Evolutionary conservation across 2,797 vertebrate species (phyloP).

Genomic region (Bradypus variegatus): DNA sequence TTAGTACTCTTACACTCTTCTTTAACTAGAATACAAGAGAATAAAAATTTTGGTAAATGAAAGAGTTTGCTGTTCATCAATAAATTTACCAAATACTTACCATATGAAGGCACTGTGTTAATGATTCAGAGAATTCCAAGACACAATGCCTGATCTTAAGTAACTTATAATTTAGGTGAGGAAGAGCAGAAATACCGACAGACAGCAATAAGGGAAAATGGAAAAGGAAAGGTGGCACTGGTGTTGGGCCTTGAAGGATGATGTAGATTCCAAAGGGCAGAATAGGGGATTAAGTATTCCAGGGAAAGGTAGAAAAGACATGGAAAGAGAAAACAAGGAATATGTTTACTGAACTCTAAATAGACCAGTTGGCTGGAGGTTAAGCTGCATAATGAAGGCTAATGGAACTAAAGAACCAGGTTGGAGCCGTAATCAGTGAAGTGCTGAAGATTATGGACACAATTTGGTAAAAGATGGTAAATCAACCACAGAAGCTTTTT

Average conservation of each 20-base stretch:
- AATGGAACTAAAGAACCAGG: background rate
- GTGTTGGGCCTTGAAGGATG: background rate
- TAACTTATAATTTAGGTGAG: background rate
- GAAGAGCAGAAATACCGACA: background rate
- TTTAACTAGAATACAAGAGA: slow-evolving; percentile 72
- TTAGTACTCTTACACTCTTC: slow-evolving; percentile 75
- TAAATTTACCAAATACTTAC: slow-evolving; percentile 24
- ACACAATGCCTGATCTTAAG: background rate
- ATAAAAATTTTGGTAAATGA: slow-evolving; percentile 26
- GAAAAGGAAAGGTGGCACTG: background rate
- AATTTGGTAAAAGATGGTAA: background rate
- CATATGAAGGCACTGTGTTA: background rate
- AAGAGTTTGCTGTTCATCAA: background rate
- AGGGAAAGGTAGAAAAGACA: background rate
- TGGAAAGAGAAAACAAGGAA: background rate
- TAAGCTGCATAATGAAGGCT: background rate
- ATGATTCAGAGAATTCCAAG: slow-evolving; percentile 5
- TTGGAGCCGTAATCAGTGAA: background rate
- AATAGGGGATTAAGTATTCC: background rate
- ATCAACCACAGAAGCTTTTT: background rate
- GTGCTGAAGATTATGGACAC: background rate
- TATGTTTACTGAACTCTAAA: background rate
- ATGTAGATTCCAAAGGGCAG: background rate
- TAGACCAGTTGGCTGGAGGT: background rate
- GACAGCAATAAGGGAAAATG: background rate